Percentiles rank a stretch among this genome's conserved stretches.
Evolutionary conservation across 2,113 vertebrate genomes (phyloP).

Genomic region (Vimba vimba): DNA sequence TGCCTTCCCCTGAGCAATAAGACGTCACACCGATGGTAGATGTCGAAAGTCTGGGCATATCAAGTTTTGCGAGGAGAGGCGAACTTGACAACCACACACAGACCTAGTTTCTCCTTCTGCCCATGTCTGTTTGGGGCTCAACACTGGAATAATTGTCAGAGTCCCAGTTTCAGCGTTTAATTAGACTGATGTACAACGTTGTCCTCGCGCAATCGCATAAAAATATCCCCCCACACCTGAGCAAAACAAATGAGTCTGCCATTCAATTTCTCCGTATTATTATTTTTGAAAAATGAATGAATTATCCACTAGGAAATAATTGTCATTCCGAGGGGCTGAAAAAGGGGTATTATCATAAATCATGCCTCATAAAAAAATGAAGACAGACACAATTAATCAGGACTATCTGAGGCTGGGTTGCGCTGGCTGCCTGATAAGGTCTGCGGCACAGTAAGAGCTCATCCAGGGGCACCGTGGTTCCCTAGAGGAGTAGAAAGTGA

Average conservation of each 20-base stretch:
- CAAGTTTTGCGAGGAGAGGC: conserved; percentile 49
- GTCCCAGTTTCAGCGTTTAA: conserved; percentile 54
- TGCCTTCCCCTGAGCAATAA: conserved; percentile 59
- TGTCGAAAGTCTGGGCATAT: conserved; percentile 55
- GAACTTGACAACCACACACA: conserved; percentile 59
- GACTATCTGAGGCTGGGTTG: conserved; percentile 51
- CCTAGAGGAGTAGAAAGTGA: conserved; percentile 56
- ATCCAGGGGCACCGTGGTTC: conserved; percentile 54
- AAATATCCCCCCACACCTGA: conserved; percentile 68
- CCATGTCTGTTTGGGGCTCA: conserved; percentile 44
- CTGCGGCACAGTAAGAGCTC: conserved; percentile 57
- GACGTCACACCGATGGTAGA: conserved; percentile 56
- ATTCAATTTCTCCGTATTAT: conserved; percentile 76
- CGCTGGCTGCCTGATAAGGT: conserved; percentile 59
- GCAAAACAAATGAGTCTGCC: conserved; percentile 74
- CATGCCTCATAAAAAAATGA: conserved; percentile 50
- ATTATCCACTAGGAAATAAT: conserved; percentile 70
- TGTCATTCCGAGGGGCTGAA: conserved; percentile 62
- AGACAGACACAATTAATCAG: conserved; percentile 60
- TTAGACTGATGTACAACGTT: conserved; percentile 53
- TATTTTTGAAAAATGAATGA: conserved; percentile 78
- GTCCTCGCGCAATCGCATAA: conserved; percentile 63
- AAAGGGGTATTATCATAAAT: conserved; percentile 63
- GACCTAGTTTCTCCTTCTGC: conserved; percentile 47
- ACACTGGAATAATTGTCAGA: conserved; percentile 55